These are phyloP conservation scores for Drosophila paracracens DNA, from an alignment of 2,888 invertebrate species.

Conservation along the genomic window DNA sequence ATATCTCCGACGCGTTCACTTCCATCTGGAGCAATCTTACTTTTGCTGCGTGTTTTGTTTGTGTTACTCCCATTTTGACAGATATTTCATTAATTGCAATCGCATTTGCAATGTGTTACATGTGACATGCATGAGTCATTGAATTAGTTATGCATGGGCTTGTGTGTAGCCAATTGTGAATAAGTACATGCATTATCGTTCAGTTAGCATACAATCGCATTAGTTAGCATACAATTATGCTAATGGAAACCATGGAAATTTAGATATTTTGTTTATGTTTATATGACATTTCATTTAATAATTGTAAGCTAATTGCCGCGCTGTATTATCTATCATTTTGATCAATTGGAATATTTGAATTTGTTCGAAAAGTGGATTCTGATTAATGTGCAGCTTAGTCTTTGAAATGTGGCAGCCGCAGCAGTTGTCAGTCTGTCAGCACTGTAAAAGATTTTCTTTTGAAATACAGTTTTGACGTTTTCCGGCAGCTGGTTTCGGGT, in stretches of 20 bases:
- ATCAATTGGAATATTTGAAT: not conserved
- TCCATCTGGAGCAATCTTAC: not conserved
- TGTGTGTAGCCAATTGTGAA: conserved; percentile 9
- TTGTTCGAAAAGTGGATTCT: not conserved
- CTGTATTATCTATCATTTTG: conserved; percentile 1
- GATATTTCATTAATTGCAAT: conserved; percentile 47
- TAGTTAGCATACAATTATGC: conserved; percentile 47
- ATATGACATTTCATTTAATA: conserved; percentile 29
- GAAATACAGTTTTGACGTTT: conserved; percentile 1
- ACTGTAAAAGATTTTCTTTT: not conserved
- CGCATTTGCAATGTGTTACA: conserved; percentile 13
- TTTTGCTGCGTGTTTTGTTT: not conserved
- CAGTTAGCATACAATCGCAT: conserved; percentile 43
- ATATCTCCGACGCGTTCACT: not conserved
- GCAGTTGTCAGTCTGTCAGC: not conserved
- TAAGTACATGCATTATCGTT: conserved; percentile 33
- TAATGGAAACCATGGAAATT: conserved; percentile 47
- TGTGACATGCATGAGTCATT: conserved; percentile 19
- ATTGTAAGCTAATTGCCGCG: conserved; percentile 24
- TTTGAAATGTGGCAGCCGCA: not conserved
- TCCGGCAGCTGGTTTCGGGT: conserved; percentile 44
- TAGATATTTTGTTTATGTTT: conserved; percentile 24
- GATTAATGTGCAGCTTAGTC: not conserved
- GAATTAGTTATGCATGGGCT: conserved; percentile 23
- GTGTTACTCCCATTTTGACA: not conserved